phyloP scores from a whole-genome alignment of 2,888 invertebrate genomes.

The Lottia scabra region DNA sequence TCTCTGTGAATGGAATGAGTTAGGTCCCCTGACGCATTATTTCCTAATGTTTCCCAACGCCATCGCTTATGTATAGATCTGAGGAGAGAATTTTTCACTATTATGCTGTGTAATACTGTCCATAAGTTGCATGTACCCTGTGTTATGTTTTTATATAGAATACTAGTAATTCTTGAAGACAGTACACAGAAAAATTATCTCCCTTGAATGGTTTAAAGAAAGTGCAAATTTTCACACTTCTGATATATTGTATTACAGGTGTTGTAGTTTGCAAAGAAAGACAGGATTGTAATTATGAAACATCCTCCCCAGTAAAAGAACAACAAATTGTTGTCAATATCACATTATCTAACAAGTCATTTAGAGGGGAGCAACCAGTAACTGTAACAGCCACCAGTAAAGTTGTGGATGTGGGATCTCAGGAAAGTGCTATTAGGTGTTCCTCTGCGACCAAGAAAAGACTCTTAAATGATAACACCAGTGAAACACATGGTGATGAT shows the following conservation, averaged over 20 bases:
- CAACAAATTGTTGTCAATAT: conserved; percentile 30
- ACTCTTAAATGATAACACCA: conserved; percentile 13
- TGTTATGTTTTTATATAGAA: too few relatives aligned
- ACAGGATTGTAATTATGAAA: background rate
- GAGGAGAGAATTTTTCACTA: too few relatives aligned
- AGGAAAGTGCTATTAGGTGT: too few relatives aligned
- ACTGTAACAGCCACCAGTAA: conserved; percentile 36
- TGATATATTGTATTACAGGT: background rate
- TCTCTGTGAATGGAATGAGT: too few relatives aligned
- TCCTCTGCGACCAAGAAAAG: too few relatives aligned
- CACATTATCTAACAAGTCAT: conserved; percentile 32
- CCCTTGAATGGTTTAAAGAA: background rate
- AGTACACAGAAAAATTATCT: background rate
- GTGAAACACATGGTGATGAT: conserved; percentile 14
- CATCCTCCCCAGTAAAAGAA: background rate
- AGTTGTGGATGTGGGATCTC: background rate
- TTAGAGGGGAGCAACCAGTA: conserved; percentile 36
- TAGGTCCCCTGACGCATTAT: too few relatives aligned
- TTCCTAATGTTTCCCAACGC: too few relatives aligned
- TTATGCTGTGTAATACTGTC: too few relatives aligned
- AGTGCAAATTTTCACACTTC: too few relatives aligned
- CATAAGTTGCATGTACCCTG: too few relatives aligned
- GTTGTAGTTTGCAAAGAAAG: background rate
- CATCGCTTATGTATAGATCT: too few relatives aligned
- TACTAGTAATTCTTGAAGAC: too few relatives aligned